Conservation (phyloP, 2,113 vertebrate genomes). For the Cranoglanis bouderius region DNA sequence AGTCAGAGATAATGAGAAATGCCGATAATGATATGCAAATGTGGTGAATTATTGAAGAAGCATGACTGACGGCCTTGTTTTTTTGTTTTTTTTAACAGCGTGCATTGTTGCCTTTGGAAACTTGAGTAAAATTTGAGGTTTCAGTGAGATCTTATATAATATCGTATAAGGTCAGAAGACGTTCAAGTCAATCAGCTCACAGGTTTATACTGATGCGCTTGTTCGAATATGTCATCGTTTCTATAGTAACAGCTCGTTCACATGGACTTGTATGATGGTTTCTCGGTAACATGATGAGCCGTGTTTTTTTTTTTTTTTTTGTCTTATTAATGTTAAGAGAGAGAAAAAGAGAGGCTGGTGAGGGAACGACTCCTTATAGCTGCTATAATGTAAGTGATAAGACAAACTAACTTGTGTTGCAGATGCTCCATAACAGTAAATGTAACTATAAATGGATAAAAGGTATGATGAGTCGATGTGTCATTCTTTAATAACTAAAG, state of each 20-base stretch:
- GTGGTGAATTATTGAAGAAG: conserved; percentile 74
- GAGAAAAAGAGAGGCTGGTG: not conserved
- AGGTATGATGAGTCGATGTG: not conserved
- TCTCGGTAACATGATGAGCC: not conserved
- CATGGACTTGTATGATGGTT: not conserved
- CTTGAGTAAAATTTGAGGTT: conserved; percentile 67
- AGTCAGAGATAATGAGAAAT: conserved; percentile 71
- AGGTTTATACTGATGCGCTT: not conserved
- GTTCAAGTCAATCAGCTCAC: not conserved
- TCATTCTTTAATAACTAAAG: not conserved
- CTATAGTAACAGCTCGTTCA: not conserved
- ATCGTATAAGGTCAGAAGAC: not conserved
- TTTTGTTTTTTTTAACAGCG: conserved; percentile 64
- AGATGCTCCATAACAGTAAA: not conserved
- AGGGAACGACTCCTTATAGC: not conserved
- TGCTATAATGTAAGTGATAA: not conserved
- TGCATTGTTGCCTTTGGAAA: conserved; percentile 59
- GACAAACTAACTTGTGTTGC: not conserved
- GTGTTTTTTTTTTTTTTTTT: not conserved
- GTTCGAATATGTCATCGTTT: not conserved
- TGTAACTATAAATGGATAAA: not conserved
- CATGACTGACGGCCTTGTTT: conserved; percentile 68
- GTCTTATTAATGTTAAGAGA: too few relatives aligned
- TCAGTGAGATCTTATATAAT: conserved; percentile 58
- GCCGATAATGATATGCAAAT: conserved; percentile 78